A percentile compares a stretch with the other conserved stretches of the same genome.
phyloP scores from a whole-genome alignment of 1,140 invertebrate genomes.

The Ooceraea biroi region DNA sequence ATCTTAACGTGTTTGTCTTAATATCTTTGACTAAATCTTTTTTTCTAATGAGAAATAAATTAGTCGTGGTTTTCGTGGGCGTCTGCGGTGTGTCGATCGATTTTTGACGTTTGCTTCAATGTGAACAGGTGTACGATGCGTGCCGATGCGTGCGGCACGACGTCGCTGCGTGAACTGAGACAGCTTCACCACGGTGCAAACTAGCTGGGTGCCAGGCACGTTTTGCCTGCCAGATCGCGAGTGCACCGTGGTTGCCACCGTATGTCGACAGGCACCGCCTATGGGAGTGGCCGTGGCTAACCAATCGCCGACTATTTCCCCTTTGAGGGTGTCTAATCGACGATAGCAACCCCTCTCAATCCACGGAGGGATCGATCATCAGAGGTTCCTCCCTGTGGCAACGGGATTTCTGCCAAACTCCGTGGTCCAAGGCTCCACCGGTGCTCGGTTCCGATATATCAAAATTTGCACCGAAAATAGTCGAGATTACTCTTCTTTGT shows the following conservation, averaged over 20 bases:
- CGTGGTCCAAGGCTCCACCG: conserved; percentile 14
- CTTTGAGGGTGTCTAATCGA: conserved; percentile 75
- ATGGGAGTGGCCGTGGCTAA: conserved; percentile 80
- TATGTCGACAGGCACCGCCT: conserved; percentile 77
- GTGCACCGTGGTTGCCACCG: conserved; percentile 67
- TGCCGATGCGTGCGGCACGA: conserved; percentile 79
- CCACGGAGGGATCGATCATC: conserved; percentile 68
- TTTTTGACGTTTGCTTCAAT: not conserved
- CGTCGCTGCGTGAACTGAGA: conserved; percentile 81
- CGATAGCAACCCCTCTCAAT: conserved; percentile 70
- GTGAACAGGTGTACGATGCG: conserved; percentile 22
- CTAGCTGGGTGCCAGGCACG: conserved; percentile 66
- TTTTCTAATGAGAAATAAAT: not conserved
- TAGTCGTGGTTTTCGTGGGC: not conserved
- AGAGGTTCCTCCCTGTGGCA: conserved; percentile 42
- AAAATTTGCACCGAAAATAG: not conserved
- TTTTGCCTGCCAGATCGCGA: conserved; percentile 72
- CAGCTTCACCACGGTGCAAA: conserved; percentile 54
- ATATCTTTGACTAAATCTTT: not conserved
- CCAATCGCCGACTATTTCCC: conserved; percentile 76
- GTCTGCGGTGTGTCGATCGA: not conserved
- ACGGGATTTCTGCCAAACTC: conserved; percentile 35
- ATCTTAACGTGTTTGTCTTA: not conserved
- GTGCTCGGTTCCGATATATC: conserved; percentile 22
- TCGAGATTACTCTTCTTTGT: not conserved